phyloP scores from a whole-genome alignment of 2,113 vertebrate species.

The Micronisus gabar region DNA sequence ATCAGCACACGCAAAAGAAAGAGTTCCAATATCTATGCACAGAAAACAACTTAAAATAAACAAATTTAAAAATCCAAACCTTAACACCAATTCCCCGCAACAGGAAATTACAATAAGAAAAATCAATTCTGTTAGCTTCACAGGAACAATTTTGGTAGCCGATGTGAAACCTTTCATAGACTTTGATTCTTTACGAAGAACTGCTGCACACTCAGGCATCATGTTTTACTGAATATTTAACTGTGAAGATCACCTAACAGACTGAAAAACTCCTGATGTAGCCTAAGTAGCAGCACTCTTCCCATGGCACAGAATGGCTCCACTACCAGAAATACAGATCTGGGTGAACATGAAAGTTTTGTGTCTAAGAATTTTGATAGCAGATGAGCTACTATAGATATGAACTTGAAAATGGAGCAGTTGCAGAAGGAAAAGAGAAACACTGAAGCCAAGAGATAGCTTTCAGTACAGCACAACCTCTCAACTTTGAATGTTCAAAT shows the following conservation, averaged over 20 bases:
- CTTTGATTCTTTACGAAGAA: not conserved
- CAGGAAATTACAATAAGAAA: not conserved
- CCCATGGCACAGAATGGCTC: not conserved
- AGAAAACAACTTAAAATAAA: not conserved
- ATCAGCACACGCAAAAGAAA: not conserved
- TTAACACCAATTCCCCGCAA: not conserved
- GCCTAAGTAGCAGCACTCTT: not conserved
- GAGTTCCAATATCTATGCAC: not conserved
- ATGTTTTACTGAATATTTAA: not conserved
- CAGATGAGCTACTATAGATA: not conserved
- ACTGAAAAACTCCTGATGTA: not conserved
- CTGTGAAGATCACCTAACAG: not conserved
- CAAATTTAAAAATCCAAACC: not conserved
- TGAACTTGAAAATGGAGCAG: not conserved
- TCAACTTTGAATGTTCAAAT: not conserved
- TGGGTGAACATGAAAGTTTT: not conserved
- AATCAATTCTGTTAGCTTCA: not conserved
- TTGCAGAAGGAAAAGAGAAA: not conserved
- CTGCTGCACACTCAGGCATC: not conserved
- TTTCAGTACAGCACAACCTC: not conserved
- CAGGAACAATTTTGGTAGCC: not conserved
- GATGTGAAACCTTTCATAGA: not conserved
- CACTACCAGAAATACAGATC: not conserved
- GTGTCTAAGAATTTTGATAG: not conserved
- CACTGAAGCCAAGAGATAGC: not conserved